phyloP scores from a whole-genome alignment of 2,888 invertebrate genomes.

The Platerodrilus igneus region DNA sequence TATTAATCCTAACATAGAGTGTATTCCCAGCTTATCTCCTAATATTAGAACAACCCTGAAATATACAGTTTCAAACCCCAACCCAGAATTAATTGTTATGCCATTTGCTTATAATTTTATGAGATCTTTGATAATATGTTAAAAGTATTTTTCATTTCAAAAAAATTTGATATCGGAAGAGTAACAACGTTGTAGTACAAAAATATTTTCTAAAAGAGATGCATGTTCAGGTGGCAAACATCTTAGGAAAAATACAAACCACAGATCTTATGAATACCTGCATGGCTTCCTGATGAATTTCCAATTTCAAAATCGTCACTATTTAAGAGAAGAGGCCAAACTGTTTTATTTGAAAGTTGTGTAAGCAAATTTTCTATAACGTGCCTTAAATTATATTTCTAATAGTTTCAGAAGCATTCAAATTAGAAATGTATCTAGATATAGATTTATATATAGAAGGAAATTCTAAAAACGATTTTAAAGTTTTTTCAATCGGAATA shows the following conservation, averaged over 20 bases:
- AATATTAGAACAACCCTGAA: background rate
- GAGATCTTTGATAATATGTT: slow-evolving; percentile 3
- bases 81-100: background rate
- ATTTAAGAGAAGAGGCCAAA: background rate
- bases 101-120: slow-evolving; percentile 5
- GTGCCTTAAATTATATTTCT: background rate
- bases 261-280: slow-evolving; percentile 7
- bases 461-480: slow-evolving; percentile 10
- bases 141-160: no score
- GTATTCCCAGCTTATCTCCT: slow-evolving; percentile 4
- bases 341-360: background rate
- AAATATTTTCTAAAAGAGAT: slow-evolving; percentile 10
- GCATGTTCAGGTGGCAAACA: slow-evolving; percentile 8
- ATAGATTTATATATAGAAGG: slow-evolving; percentile 4
- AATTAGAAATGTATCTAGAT: slow-evolving; percentile 2
- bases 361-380: slow-evolving; percentile 1
- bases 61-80: background rate
- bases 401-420: background rate
- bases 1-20: slow-evolving; percentile 4
- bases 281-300: slow-evolving; percentile 1
- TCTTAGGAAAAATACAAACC: slow-evolving; percentile 5
- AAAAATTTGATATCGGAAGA: slow-evolving; percentile 3
- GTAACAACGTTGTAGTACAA: slow-evolving; percentile 3
- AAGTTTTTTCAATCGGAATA: slow-evolving; percentile 4
- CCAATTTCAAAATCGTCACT: slow-evolving; percentile 4